A percentile compares a stretch with the other conserved stretches of the same genome.
Evolutionary conservation across 2,888 invertebrate genomes (phyloP).

Genomic region (Tenodera sinensis): DNA sequence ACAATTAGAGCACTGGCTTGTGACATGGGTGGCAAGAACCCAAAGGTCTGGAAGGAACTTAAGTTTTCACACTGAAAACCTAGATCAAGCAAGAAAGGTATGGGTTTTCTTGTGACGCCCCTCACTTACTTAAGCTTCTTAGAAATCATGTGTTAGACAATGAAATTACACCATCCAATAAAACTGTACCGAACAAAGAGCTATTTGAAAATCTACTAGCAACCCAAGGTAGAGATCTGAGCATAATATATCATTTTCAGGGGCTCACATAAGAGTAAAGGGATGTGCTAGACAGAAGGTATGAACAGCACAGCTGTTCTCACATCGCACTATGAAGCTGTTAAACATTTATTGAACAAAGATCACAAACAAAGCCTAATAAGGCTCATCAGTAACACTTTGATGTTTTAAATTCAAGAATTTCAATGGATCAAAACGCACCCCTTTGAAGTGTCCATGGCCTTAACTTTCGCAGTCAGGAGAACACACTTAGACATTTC

Average conservation of each 20-base stretch:
- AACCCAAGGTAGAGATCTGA: background rate
- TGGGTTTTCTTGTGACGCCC: background rate
- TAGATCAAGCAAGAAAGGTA: background rate
- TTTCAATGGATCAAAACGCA: no score
- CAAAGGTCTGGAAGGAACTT: background rate
- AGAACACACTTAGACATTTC: no score
- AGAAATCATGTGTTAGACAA: background rate
- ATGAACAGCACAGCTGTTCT: background rate
- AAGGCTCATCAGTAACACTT: background rate
- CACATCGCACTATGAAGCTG: no score
- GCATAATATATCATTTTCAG: background rate
- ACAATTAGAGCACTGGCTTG: background rate
- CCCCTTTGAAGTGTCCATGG: background rate
- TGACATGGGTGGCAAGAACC: background rate
- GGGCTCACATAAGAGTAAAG: background rate
- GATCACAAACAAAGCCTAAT: background rate
- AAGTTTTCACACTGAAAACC: background rate
- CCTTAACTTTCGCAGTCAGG: background rate
- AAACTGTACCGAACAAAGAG: background rate
- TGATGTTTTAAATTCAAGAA: background rate
- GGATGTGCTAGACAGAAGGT: background rate
- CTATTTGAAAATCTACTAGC: background rate
- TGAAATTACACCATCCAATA: background rate
- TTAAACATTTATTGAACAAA: no score
- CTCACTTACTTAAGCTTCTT: background rate